Evolutionary conservation across 2,888 invertebrate genomes (phyloP).

Genomic region (Aspidiotus destructor): DNA sequence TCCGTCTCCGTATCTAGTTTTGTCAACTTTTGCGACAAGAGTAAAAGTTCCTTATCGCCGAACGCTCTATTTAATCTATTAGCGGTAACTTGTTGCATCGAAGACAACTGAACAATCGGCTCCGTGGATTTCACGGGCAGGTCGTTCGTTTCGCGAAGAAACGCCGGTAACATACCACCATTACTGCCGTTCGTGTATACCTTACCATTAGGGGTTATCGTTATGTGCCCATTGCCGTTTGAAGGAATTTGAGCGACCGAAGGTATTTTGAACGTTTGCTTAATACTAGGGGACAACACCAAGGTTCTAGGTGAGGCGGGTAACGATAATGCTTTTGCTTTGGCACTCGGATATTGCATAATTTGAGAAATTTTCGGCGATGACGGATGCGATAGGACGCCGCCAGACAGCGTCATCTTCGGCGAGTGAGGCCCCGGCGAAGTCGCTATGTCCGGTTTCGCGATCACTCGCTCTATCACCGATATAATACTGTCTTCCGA

Average conservation of each 20-base stretch:
- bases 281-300: constrained; percentile 36
- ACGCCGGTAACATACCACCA: not conserved
- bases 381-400: constrained; percentile 38
- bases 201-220: constrained; percentile 16
- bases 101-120: constrained; percentile 19
- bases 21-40: constrained; percentile 32
- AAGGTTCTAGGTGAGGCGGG: constrained; percentile 29
- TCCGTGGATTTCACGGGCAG: constrained; percentile 11
- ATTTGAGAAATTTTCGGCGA: constrained; percentile 39
- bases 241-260: constrained; percentile 20
- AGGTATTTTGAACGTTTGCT: constrained; percentile 36
- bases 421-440: constrained; percentile 36
- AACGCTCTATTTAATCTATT: constrained; percentile 24
- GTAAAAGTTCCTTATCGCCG: constrained; percentile 33
- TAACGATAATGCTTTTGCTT: constrained; percentile 28
- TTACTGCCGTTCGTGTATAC: not conserved
- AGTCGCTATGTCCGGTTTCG: constrained; percentile 37
- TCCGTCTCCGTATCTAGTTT: constrained; percentile 38
- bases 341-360: constrained; percentile 43
- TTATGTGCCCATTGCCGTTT: constrained; percentile 8
- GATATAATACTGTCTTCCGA: constrained; percentile 65
- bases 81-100: constrained; percentile 29
- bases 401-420: constrained; percentile 37
- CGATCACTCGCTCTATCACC: constrained; percentile 35
- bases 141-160: constrained; percentile 8